Evolutionary conservation across 64 coral and sea anemone genomes (phyloP), one percentile per base, ranked within the genome.

Genomic region (Montipora sp.): DNA sequence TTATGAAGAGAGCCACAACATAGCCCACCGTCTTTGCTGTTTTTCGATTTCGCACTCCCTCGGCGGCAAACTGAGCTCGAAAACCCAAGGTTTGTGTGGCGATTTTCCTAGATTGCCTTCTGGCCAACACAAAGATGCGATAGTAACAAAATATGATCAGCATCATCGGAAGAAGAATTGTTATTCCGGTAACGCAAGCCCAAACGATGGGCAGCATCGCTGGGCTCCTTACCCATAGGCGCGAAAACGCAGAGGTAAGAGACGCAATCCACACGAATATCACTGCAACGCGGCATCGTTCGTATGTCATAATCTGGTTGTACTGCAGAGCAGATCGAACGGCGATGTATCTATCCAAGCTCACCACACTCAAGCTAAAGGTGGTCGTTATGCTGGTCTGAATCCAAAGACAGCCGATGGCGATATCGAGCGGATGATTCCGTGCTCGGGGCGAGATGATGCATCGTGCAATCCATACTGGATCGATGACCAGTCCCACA

Each of bases 401-500:
- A 46, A 89, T 78, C 77, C 75, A 90, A 12, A 90, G 59, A 11
- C 20, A n/a, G 13, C 79, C 89, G 45, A 90, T 90, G 20, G 77
- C 78, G 16, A 90, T 90, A 24, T 90, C 79, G 48, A 90, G 63
- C 14, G 89, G 89, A 11, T 95, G 78, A 11, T 77, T 59, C 45
- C 73, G 82, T 18, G 90, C 80, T 5, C 81, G 92, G 46, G 77
- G 55, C 47, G 77, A 71, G 48, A 75, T 51, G 14, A 95, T 58
- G 46, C 90, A 92, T 23, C 91, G 86, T 27, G 84, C 90, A 16
- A 95, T 89, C 78, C 91, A 92, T 45, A 95, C 70, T 8, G 94
- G 94, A 74, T 95, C 86, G 16, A 95, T 92, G 3, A 95, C 69
- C 18, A 95, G 21, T 1, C 94, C 94, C 7, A 95, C 94, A 61